Evolutionary conservation across 2,113 vertebrate genomes (phyloP).

Genomic region (Donacobius atricapilla): DNA sequence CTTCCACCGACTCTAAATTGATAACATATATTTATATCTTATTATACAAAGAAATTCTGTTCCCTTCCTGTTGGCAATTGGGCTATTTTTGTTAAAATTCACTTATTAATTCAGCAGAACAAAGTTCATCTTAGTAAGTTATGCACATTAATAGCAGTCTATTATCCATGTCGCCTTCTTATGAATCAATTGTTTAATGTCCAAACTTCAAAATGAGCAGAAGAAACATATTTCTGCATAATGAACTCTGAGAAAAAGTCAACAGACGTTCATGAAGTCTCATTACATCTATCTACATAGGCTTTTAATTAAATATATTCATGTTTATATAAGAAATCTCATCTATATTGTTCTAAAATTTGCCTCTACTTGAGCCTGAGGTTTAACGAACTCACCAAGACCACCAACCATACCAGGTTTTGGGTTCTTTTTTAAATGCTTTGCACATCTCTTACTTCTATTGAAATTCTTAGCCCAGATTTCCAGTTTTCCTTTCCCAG

Average conservation of each 20-base stretch:
- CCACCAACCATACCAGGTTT: not conserved
- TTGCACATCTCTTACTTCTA: not conserved
- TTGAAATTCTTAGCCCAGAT: not conserved
- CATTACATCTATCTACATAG: not conserved
- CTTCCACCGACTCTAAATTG: not conserved
- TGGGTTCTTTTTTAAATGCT: not conserved
- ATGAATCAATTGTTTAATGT: constrained; percentile 23
- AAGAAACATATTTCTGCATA: constrained; percentile 21
- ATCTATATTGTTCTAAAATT: not conserved
- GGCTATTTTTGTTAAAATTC: not conserved
- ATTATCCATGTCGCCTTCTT: not conserved
- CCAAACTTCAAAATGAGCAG: constrained; percentile 30
- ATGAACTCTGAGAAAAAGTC: not conserved
- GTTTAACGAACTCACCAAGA: not conserved
- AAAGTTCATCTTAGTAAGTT: constrained; percentile 11
- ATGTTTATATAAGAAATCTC: not conserved
- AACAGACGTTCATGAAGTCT: not conserved
- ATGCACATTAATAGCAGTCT: constrained; percentile 10
- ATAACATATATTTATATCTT: not conserved
- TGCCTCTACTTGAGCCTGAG: not conserved
- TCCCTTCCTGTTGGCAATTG: not conserved
- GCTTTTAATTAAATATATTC: not conserved
- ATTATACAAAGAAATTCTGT: not conserved
- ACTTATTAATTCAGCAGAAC: constrained; percentile 15
- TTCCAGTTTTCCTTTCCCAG: not conserved